Evolutionary conservation across 2,888 invertebrate genomes (phyloP).

Genomic region (Ceraclea dissimilis): DNA sequence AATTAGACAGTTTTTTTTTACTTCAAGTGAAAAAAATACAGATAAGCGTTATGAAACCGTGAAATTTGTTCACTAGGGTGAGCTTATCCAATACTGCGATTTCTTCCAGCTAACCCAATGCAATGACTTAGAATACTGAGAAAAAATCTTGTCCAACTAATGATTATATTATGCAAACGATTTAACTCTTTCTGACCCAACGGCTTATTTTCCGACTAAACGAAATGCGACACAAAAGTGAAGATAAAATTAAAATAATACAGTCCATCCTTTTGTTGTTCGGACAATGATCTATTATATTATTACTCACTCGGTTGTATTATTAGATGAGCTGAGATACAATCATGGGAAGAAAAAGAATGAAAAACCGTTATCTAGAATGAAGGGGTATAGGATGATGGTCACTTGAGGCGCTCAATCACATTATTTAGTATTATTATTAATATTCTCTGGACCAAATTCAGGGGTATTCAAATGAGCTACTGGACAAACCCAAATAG

Average conservation of each 20-base stretch:
- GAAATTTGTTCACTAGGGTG: no score
- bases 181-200: not conserved
- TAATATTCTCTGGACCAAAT: not conserved
- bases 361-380: not conserved
- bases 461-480: not conserved
- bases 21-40: no score
- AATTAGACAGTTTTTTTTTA: no score
- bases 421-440: no score
- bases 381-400: not conserved
- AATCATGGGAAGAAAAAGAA: no score
- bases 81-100: no score
- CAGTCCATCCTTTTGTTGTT: not conserved
- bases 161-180: no score
- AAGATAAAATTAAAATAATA: not conserved
- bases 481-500: no score
- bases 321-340: no score
- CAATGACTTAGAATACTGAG: not conserved
- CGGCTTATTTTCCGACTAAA: not conserved
- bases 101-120: not conserved
- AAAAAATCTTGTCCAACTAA: no score
- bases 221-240: not conserved
- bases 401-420: not conserved
- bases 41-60: no score
- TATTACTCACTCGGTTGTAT: not conserved
- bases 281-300: not conserved